Percentiles rank a stretch among this genome's conserved stretches.
Conservation (phyloP, 92 coral and sea anemone genomes). For the Hydrozoanthus gracilis region DNA sequence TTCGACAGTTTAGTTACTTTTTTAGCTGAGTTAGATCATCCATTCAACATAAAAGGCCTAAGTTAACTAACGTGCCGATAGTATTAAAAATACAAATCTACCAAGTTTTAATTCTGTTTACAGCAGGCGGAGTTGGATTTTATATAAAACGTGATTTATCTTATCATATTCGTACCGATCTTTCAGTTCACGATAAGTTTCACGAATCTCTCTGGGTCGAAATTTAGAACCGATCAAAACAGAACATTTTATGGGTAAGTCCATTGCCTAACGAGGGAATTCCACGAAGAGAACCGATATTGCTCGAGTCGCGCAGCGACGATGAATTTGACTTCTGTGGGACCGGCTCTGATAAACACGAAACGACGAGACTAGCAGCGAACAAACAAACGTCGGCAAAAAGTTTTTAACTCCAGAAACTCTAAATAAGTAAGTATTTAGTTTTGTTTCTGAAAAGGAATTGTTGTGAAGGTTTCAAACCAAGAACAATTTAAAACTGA, state of each 20-base stretch:
- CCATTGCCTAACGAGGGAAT: too few species aligned
- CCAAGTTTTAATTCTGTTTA: background rate
- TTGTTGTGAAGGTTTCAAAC: too few species aligned
- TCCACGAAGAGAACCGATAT: too few species aligned
- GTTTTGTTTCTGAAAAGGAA: too few species aligned
- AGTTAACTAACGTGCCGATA: background rate
- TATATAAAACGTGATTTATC: background rate
- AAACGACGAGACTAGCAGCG: too few species aligned
- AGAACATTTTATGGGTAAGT: background rate
- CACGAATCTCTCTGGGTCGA: constrained; percentile 1
- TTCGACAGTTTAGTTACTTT: background rate
- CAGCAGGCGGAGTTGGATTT: background rate
- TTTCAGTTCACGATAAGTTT: background rate
- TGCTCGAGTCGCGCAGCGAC: too few species aligned
- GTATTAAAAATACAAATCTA: background rate
- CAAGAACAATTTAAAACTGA: too few species aligned
- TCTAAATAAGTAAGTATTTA: too few species aligned
- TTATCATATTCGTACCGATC: background rate
- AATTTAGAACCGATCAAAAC: background rate
- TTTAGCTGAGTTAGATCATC: background rate
- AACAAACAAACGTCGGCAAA: too few species aligned
- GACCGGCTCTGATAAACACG: too few species aligned
- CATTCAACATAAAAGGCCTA: background rate
- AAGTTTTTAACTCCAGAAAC: too few species aligned
- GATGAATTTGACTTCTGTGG: too few species aligned